phyloP scores from a whole-genome alignment of 53 echinoderm and acorn worm genomes.

The Zoroaster sp. region DNA sequence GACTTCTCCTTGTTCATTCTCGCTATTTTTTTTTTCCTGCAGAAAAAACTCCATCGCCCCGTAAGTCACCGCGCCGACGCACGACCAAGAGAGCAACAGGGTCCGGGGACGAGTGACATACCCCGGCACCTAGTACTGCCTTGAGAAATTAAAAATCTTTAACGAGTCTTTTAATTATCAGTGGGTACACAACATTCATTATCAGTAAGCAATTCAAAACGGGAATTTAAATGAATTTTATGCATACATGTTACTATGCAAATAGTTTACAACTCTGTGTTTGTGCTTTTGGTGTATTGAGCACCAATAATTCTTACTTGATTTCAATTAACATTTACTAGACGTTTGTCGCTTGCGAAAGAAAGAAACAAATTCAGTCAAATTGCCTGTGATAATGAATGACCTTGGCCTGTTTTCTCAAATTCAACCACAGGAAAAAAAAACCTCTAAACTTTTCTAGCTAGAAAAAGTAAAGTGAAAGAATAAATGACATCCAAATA shows the following conservation, averaged over 20 bases:
- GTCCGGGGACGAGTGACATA: constrained; percentile 87
- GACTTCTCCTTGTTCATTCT: background rate
- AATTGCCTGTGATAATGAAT: background rate
- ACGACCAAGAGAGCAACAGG: constrained; percentile 79
- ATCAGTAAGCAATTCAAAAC: background rate
- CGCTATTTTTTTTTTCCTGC: constrained; percentile 28
- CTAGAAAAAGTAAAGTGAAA: background rate
- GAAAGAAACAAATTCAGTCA: background rate
- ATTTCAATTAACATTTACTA: no score
- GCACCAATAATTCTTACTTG: no score
- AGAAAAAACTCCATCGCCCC: constrained; percentile 98
- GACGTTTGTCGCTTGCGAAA: background rate
- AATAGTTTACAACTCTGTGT: no score
- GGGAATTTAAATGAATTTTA: background rate
- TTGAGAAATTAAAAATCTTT: background rate
- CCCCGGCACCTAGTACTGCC: background rate
- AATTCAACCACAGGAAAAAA: background rate
- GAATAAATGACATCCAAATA: constrained; percentile 12
- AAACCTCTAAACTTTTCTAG: background rate
- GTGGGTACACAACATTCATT: background rate
- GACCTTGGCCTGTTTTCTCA: background rate
- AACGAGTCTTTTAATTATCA: background rate
- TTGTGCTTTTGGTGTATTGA: no score
- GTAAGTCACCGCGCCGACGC: constrained; percentile 95
- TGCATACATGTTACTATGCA: constrained; percentile 33